Evolutionary conservation across 92 coral and sea anemone genomes (phyloP).

Genomic region (Umimayanthus chanpuru): DNA sequence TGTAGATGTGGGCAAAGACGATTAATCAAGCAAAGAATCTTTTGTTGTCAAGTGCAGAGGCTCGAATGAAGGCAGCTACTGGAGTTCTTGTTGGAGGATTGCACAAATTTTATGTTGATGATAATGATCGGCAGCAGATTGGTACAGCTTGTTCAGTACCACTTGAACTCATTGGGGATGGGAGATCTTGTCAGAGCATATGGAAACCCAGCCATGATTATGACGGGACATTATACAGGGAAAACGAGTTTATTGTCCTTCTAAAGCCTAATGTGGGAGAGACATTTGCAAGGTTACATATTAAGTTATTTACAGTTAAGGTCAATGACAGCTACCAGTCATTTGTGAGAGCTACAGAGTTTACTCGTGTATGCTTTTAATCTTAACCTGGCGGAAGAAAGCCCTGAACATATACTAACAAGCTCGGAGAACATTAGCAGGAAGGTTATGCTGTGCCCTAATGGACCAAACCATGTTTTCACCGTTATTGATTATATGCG

Average conservation of each 20-base stretch:
- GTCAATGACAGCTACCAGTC: neutral
- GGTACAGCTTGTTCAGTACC: neutral
- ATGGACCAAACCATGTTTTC: slow-evolving; percentile 42
- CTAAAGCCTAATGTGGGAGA: too few relatives aligned
- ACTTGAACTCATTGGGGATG: neutral
- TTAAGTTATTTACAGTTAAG: too few relatives aligned
- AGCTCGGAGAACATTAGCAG: slow-evolving; percentile 53
- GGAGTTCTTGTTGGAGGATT: slow-evolving; percentile 58
- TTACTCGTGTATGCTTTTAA: slow-evolving; percentile 45
- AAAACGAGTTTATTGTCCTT: too few relatives aligned
- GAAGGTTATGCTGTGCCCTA: slow-evolving; percentile 54
- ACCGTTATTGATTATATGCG: slow-evolving; percentile 59
- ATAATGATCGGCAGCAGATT: neutral
- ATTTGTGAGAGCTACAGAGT: slow-evolving; percentile 5
- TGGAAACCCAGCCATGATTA: too few relatives aligned
- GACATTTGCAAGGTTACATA: too few relatives aligned
- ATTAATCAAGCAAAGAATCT: neutral
- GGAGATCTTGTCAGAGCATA: neutral
- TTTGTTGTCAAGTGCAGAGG: neutral
- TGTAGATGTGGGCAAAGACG: neutral
- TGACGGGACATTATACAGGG: too few relatives aligned
- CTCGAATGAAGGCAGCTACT: neutral
- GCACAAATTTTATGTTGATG: slow-evolving; percentile 37
- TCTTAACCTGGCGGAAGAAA: slow-evolving; percentile 48
- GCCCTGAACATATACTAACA: slow-evolving; percentile 32